Evolutionary conservation across 2,888 invertebrate genomes (phyloP).

Genomic region (Sipha maydis): DNA sequence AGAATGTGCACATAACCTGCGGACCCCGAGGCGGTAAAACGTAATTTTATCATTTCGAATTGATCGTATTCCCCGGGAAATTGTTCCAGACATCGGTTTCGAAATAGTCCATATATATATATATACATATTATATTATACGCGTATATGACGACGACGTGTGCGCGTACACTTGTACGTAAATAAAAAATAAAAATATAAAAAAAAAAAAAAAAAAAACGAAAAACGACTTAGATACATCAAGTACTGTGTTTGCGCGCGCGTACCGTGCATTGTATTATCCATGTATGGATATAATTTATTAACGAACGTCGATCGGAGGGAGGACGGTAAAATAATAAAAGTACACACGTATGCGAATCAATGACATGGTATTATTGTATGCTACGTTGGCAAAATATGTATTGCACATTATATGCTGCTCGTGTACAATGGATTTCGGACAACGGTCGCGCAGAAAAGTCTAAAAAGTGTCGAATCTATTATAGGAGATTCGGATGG

Average conservation of each 20-base stretch:
- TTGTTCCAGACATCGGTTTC: conserved; percentile 56
- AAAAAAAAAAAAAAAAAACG: no score
- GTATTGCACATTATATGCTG: not conserved
- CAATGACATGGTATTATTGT: not conserved
- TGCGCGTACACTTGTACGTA: not conserved
- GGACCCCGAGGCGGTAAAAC: conserved; percentile 50
- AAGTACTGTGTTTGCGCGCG: no score
- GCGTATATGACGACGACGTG: not conserved
- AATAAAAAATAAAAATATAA: not conserved
- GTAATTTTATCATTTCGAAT: conserved; percentile 60
- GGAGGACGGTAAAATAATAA: not conserved
- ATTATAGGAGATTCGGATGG: no score
- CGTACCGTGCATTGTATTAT: not conserved
- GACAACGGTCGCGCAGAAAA: not conserved
- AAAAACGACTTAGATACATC: not conserved
- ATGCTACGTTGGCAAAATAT: not conserved
- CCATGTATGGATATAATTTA: not conserved
- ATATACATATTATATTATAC: not conserved
- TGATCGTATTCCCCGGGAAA: conserved; percentile 56
- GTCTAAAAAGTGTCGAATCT: no score
- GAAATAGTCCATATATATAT: conserved; percentile 8
- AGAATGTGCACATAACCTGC: conserved; percentile 49
- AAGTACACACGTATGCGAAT: not conserved
- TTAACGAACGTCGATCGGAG: not conserved
- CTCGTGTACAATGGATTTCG: not conserved